Conservation (phyloP, 2,113 vertebrate genomes). For the Osmerus mordax region DNA sequence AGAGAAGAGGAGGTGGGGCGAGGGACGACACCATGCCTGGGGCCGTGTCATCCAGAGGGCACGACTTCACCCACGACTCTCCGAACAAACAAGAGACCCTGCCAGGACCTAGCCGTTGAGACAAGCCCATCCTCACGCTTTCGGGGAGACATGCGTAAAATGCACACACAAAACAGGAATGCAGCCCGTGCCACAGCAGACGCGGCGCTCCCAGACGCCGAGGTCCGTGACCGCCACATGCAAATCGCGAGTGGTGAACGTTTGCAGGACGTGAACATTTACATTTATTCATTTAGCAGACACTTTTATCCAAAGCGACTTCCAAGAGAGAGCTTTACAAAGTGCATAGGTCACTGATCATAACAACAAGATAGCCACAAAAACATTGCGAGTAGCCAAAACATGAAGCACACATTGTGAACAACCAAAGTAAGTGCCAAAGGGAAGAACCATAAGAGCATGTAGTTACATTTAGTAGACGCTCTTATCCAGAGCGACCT, state of each 20-base stretch:
- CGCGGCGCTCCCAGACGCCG: constrained; percentile 19
- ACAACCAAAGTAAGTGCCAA: too few relatives aligned
- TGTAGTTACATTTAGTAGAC: too few relatives aligned
- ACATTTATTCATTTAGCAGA: too few relatives aligned
- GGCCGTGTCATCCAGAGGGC: constrained; percentile 19
- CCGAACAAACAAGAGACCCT: constrained; percentile 32
- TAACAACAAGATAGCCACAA: too few relatives aligned
- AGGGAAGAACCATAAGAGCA: too few relatives aligned
- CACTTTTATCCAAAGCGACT: too few relatives aligned
- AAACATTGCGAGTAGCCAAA: too few relatives aligned
- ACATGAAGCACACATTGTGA: too few relatives aligned
- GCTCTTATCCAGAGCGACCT: too few relatives aligned
- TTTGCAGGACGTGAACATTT: constrained; percentile 34
- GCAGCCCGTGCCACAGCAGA: constrained; percentile 27
- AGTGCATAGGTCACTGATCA: too few relatives aligned
- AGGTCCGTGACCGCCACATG: constrained; percentile 1
- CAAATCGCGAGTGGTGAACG: background rate
- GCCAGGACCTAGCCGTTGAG: constrained; percentile 26
- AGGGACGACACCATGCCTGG: background rate
- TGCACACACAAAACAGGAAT: constrained; percentile 24
- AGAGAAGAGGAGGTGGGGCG: background rate
- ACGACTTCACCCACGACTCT: constrained; percentile 20
- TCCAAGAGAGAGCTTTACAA: too few relatives aligned
- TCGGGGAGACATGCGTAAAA: constrained; percentile 35
- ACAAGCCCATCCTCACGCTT: constrained; percentile 28